Base-by-base conservation (phyloP, 2,113 vertebrate genomes). In the Xiphias gladius region DNA sequence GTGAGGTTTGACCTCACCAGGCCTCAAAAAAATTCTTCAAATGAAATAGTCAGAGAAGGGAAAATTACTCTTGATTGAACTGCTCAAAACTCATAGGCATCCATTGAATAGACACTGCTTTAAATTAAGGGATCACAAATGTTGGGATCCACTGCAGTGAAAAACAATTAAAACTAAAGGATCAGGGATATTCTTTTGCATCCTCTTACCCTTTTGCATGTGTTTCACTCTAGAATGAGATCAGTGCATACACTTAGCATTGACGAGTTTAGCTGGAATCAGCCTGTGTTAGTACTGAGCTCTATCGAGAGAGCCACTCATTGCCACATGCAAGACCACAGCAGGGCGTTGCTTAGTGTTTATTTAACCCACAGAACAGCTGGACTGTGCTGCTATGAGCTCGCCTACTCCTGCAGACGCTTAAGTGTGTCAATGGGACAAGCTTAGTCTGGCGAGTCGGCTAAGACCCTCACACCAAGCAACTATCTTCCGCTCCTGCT, bases 351-450 rank as follows among this genome's bases (percentile, higher is more conserved):
- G 64, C 72, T 79, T 79, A 20, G 55, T 79, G 79, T 89, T 82
- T 84, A 81, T 70, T 86, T 82, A 85, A 90, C 84, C 85, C 88
- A 84, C 82, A 84, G 86, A 78, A 84, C 82, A 92, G 89, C 80
- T 83, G 88, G 80, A 88, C 65, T 59, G 66, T 39, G 79, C 68
- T 37, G 57, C 74, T 85, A 81, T 19, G 66, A 84, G 76, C 41
- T 83, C 10, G 62, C 66, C 65, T 52, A 4, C 80, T 82, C 65
- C 80, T 83, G 43, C 58, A 83, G 77, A 91, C 58, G 70, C 77
- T 58, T 16, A 92, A 92, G 77, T 87, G 85, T 91, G 90, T 93
- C 86, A 92, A 90, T 76, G 73, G 91, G 84, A 70, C 83, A 70
- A 50, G 87, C 46, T 74, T 75, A 86, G 70, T 35, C 83, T 57